Percentiles rank a stretch among this genome's conserved stretches.
Conservation (phyloP, 1,140 invertebrate species). For the Drosophila teissieri region DNA sequence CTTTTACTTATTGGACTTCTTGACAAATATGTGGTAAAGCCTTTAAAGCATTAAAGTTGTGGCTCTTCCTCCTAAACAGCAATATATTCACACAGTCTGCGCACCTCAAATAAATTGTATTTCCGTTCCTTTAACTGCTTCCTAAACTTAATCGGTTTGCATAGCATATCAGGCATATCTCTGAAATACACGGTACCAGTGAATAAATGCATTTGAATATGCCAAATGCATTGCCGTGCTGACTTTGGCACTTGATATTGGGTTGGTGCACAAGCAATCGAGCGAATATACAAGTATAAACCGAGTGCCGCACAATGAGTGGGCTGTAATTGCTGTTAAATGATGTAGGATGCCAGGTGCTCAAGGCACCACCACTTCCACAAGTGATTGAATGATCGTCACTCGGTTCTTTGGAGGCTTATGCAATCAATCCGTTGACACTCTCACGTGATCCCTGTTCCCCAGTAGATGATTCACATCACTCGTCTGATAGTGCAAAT, state of each 20-base stretch:
- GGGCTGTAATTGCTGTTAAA: slow-evolving; percentile 48
- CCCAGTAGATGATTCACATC: slow-evolving; percentile 25
- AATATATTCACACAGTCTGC: too few relatives aligned
- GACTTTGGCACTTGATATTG: slow-evolving; percentile 35
- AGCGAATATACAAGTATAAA: slow-evolving; percentile 11
- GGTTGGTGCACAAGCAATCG: slow-evolving; percentile 28
- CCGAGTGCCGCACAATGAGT: slow-evolving; percentile 15
- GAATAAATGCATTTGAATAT: slow-evolving; percentile 13
- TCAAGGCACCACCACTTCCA: slow-evolving; percentile 21
- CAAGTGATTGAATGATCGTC: slow-evolving; percentile 13
- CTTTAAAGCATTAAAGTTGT: neutral
- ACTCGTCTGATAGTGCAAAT: slow-evolving; percentile 34
- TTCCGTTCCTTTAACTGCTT: neutral
- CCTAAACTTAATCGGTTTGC: neutral
- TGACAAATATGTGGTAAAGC: fast-evolving
- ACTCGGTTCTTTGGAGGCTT: slow-evolving; percentile 9
- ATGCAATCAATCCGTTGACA: slow-evolving; percentile 26
- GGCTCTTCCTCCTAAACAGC: too few relatives aligned
- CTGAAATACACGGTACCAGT: neutral
- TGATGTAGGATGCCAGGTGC: slow-evolving; percentile 47
- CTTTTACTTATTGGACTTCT: neutral
- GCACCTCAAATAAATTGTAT: too few relatives aligned
- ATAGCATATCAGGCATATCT: neutral
- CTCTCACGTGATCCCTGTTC: slow-evolving; percentile 35
- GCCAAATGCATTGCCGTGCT: slow-evolving; percentile 25